Evolutionary conservation across 2,888 invertebrate genomes (phyloP).

Genomic region (Brachylomia viminalis): DNA sequence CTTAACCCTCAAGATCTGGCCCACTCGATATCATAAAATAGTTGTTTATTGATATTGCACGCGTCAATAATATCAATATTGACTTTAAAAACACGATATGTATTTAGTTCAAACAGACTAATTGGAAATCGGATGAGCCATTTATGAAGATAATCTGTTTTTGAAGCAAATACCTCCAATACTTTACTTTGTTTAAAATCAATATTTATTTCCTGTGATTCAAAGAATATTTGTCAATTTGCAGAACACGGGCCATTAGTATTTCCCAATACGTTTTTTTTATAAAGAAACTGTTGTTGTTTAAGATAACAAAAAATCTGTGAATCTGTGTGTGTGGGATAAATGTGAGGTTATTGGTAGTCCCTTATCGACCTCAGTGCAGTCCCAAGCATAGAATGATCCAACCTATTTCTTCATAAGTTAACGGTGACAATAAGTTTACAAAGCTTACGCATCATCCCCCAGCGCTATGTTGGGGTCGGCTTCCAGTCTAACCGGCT

Average conservation of each 20-base stretch:
- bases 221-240: not conserved
- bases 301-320: not conserved
- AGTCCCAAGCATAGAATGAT: not conserved
- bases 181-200: conserved; percentile 9
- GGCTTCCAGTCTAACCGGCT: not conserved
- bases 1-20: conserved; percentile 23
- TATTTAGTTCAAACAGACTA: conserved; percentile 29
- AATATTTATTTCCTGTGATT: conserved; percentile 26
- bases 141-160: conserved; percentile 33
- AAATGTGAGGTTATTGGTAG: not conserved
- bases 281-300: not conserved
- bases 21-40: conserved; percentile 10
- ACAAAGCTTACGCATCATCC: not conserved
- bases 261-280: not conserved
- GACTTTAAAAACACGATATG: conserved; percentile 17
- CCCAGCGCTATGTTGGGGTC: not conserved
- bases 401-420: not conserved
- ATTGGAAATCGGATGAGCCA: conserved; percentile 27
- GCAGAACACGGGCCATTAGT: not conserved
- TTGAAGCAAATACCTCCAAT: conserved; percentile 24
- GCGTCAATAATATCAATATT: conserved; percentile 49
- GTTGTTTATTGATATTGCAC: conserved; percentile 30
- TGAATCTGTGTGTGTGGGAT: too few species aligned
- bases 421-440: not conserved
- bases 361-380: too few species aligned